Conservation (phyloP, 2,888 invertebrate genomes). For the Argynnis bischoffii region DNA sequence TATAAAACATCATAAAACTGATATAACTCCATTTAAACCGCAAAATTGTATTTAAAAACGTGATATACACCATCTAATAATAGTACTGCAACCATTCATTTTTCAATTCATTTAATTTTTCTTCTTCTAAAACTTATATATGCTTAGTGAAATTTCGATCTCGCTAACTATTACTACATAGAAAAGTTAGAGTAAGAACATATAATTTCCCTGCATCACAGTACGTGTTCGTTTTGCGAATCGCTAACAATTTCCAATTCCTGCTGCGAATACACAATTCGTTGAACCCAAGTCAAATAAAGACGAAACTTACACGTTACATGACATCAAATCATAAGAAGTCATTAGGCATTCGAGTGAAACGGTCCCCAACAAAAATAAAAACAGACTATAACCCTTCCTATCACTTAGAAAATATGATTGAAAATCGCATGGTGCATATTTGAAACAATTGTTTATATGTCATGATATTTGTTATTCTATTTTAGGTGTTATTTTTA, state of each 20-base stretch:
- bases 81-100: too few relatives aligned
- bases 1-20: too few relatives aligned
- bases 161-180: slow-evolving; percentile 7
- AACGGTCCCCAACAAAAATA: slow-evolving; percentile 59
- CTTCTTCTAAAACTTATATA: too few relatives aligned
- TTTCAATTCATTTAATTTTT: too few relatives aligned
- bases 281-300: slow-evolving; percentile 64
- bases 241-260: slow-evolving; percentile 46
- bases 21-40: too few relatives aligned
- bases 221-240: slow-evolving; percentile 46
- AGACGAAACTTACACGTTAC: slow-evolving; percentile 68
- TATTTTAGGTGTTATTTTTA: slow-evolving; percentile 43
- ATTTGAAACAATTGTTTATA: slow-evolving; percentile 69
- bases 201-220: slow-evolving; percentile 25
- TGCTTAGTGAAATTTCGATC: background rate
- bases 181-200: slow-evolving; percentile 15
- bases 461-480: slow-evolving; percentile 45
- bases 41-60: too few relatives aligned
- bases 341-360: slow-evolving; percentile 76
- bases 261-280: slow-evolving; percentile 50
- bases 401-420: slow-evolving; percentile 36
- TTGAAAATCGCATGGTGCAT: slow-evolving; percentile 42
- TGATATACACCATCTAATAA: too few relatives aligned
- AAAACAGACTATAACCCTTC: slow-evolving; percentile 43
- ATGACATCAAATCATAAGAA: slow-evolving; percentile 80